Evolutionary conservation across 2,888 invertebrate genomes (phyloP).

Genomic region (Pedicia rivosa): DNA sequence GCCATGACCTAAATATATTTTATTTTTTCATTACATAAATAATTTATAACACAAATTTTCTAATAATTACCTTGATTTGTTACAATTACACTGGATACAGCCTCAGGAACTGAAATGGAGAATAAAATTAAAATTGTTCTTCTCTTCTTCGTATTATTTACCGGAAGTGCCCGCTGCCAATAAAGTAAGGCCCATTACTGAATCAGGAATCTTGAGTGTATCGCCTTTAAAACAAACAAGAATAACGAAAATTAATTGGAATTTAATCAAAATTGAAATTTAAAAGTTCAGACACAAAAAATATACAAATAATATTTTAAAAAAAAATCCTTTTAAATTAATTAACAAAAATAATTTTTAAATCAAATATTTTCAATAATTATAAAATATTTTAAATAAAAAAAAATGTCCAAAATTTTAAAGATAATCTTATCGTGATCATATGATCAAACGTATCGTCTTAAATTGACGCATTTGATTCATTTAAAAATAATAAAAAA

Average conservation of each 20-base stretch:
- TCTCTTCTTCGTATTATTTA: too few relatives aligned
- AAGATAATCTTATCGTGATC: too few relatives aligned
- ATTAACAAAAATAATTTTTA: too few relatives aligned
- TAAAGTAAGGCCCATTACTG: slow-evolving; percentile 72
- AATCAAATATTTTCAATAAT: too few relatives aligned
- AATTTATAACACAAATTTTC: slow-evolving; percentile 1
- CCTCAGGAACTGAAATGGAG: too few relatives aligned
- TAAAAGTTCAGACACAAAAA: slow-evolving; percentile 4
- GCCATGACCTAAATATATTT: slow-evolving; percentile 37
- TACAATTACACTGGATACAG: slow-evolving; percentile 70
- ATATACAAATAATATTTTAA: not conserved
- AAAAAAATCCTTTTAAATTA: slow-evolving; percentile 49
- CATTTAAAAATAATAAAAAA: slow-evolving; percentile 4
- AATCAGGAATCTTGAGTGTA: slow-evolving; percentile 63
- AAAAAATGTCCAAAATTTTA: too few relatives aligned
- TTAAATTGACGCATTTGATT: slow-evolving; percentile 2
- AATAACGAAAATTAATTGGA: too few relatives aligned
- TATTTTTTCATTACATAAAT: not conserved
- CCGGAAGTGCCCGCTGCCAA: slow-evolving; percentile 76
- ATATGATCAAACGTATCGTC: too few relatives aligned
- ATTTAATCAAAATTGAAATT: too few relatives aligned
- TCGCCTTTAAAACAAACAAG: slow-evolving; percentile 50
- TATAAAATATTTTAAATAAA: too few relatives aligned
- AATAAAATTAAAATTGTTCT: too few relatives aligned
- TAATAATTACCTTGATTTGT: slow-evolving; percentile 51